phyloP scores from a whole-genome alignment of 2,797 vertebrate genomes.

The Apogon talboti region DNA sequence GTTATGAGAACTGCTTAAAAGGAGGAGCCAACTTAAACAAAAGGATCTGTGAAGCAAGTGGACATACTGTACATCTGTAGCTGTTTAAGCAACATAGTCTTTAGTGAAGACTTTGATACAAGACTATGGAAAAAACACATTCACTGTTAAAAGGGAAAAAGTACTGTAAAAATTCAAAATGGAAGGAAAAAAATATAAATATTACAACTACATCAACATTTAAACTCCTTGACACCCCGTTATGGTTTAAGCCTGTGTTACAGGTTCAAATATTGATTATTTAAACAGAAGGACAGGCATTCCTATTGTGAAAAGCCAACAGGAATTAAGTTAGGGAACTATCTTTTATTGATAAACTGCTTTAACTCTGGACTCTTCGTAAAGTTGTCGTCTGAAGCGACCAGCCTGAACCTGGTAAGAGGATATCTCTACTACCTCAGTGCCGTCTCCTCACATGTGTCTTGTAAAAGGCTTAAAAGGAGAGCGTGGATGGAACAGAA shows the following conservation, averaged over 20 bases:
- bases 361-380: background rate
- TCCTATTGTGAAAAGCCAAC: slow-evolving; percentile 1
- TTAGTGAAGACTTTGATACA: slow-evolving; percentile 56
- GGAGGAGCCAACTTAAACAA: slow-evolving; percentile 58
- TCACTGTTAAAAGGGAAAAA: slow-evolving; percentile 37
- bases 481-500: slow-evolving; percentile 39
- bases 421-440: slow-evolving; percentile 39
- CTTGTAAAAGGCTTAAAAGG: slow-evolving; percentile 45
- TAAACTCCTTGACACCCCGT: slow-evolving; percentile 13
- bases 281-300: background rate
- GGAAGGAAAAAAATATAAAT: slow-evolving; percentile 9
- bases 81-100: slow-evolving; percentile 58
- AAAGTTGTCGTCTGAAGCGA: no score
- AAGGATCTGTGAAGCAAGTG: slow-evolving; percentile 39
- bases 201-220: slow-evolving; percentile 46
- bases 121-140: slow-evolving; percentile 49
- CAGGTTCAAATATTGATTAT: background rate
- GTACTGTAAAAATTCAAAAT: slow-evolving; percentile 20
- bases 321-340: background rate
- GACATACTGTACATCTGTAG: slow-evolving; percentile 58
- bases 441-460: slow-evolving; percentile 37
- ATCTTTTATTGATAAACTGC: background rate
- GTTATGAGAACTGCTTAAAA: slow-evolving; percentile 58
- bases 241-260: no score
- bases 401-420: slow-evolving; percentile 26